These are phyloP conservation scores for Seriola dumerili DNA, from an alignment of 2,113 vertebrate genomes.

Conservation along the genomic window DNA sequence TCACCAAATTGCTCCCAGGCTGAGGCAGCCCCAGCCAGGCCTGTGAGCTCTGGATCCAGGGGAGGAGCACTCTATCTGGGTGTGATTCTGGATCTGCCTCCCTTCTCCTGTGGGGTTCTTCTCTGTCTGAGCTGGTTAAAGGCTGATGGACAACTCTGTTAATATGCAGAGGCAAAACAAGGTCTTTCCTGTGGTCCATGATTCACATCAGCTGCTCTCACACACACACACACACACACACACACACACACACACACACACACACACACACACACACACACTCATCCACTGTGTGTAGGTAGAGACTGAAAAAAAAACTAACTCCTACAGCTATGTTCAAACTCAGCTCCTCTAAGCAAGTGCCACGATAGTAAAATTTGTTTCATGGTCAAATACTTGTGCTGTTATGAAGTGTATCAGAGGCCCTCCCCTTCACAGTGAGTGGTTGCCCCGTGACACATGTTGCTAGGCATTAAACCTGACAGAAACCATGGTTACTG, in stretches of 20 bases:
- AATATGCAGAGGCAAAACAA: constrained; percentile 58
- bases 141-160: constrained; percentile 76
- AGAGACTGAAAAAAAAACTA: constrained; percentile 13
- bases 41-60: constrained; percentile 59
- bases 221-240: constrained; percentile 1
- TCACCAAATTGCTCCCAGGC: constrained; percentile 93
- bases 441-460: constrained; percentile 82
- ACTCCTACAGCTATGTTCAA: constrained; percentile 47
- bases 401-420: constrained; percentile 73
- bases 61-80: constrained; percentile 69
- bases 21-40: constrained; percentile 71
- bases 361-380: constrained; percentile 67
- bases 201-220: constrained; percentile 23
- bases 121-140: constrained; percentile 73
- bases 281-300: constrained; percentile 34
- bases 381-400: constrained; percentile 81
- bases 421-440: constrained; percentile 73
- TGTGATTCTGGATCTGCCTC: constrained; percentile 66
- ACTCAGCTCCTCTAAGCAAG: constrained; percentile 54
- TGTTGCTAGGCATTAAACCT: constrained; percentile 85
- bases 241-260: constrained; percentile 6
- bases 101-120: constrained; percentile 59
- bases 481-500: constrained; percentile 84
- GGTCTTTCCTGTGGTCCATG: constrained; percentile 24
- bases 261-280: constrained; percentile 1